Base-by-base conservation (phyloP, 2,888 invertebrate genomes). In the Agrochola circellaris region DNA sequence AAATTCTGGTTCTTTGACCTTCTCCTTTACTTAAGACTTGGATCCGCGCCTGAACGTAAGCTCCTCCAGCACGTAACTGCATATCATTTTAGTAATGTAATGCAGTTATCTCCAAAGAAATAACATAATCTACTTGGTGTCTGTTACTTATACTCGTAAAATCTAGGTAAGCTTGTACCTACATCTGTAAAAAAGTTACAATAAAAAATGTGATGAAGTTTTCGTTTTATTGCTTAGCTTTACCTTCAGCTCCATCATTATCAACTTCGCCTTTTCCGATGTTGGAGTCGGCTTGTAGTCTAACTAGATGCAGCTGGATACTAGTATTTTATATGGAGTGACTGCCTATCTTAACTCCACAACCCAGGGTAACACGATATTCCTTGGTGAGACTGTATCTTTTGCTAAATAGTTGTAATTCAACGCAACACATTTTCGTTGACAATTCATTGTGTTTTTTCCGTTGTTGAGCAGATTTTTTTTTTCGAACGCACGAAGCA, bases 11-110 rank as follows among this genome's bases (percentile, higher is more conserved):
- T 13, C 48, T 76, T 64, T 56, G 56, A 75, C 5, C 64, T 65
- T 58, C 64, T 75, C 26, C 42, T 1, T 15, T 2, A 56, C 2
- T 11, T 7, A 34, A 23, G 23, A 11, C 38, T 76, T 75, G 48
- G 48, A 61, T 75, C 77, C 64, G 56, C 48, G 11, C 48, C 56
- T 77, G 56, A 77, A 75, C 74, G 17, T 4, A 7, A 4, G 7
- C 23, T 48, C 34, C 26, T 69, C 17, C 17, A 13, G 42, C n/a
- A 71, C 68, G n/a, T 48, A 68, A 71, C 17, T 5, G 17, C 30
- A 34, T 71, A 48, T 17, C 9, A 71, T 71, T 71, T 48, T 1
- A 34, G 45, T n/a, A 58, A 73, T 73, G 30, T n/a, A 74, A 75
- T 38, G 73, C 48, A 4, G 17, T 30, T 73, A 54, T 60, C n/a